Evolutionary conservation across 2,888 invertebrate genomes (phyloP), one percentile per base, ranked within the genome.

Genomic region (Oscheius sp.): DNA sequence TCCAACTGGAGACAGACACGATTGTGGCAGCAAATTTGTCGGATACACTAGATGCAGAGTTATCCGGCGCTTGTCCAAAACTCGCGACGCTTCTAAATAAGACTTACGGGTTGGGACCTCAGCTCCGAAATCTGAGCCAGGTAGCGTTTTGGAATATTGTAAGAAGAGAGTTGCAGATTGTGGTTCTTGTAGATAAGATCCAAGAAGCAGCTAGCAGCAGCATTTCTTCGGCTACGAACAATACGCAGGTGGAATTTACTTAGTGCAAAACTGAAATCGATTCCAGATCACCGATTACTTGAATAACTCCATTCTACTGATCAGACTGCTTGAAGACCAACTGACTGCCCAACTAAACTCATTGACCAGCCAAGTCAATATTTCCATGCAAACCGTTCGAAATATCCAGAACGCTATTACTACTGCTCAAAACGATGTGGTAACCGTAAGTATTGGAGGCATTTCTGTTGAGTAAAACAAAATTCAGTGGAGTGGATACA

Each of bases 401-500:
- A 75, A 78, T 32, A 68, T 80, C 13, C 71, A 76, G 65, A 59
- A 58, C 11, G 57, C 72, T 11, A 53, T 77, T 21, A 42, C 63
- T 10, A 21, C 32, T n/a, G 55, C 74, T 33, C 77, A 76, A 21
- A 11, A 73, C 9, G 76, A 76, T 10, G 48, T 79, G 2, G 68
- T 73, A 33, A 58, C 59, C 42, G 79, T 79, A 55, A 65, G 73
- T 71, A 2, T 3, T 21, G 29, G 29, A 21, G 9, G 7, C 9
- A 13, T 51, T 53, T 11, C n/a, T 33, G 33, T 32, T 33, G 10
- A 32, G 13, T 13, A 50, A 11, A 53, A 29, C 13, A 7, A n/a
- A 35, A 62, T 79, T 58, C 59, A 81, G 79, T 77, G 76, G 53
- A 60, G 60, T 35, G 60, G 57, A 0, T 81, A 79, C 33, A 60